Evolutionary conservation across 2,797 vertebrate species (phyloP), one percentile per base, ranked within the genome.

Genomic region (Myotis findleyi): DNA sequence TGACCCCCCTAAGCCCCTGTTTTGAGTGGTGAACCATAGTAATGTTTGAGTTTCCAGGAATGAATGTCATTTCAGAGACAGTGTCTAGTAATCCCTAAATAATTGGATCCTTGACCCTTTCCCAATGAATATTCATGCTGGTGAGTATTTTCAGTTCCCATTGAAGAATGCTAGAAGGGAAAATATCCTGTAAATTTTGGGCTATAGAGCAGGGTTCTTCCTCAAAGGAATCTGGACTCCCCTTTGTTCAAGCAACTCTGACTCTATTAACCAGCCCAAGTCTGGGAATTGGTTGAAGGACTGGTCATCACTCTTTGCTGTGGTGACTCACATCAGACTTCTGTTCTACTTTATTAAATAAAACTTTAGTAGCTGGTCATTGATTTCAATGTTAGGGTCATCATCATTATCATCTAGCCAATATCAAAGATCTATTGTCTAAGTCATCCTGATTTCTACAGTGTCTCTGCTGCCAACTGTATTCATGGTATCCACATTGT

Each of bases 11-110:
- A 53, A 87, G 5, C 10, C 27, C 41, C 41, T 82, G 3, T 81
- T 69, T 23, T 87, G 53, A 62, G 12, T 62, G 7, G 25, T 59
- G 11, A 71, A 51, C 55, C 14, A 88, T 23, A 64, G 16, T 71
- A 21, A 17, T 71, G 21, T 89, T 51, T 85, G 44, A 7, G 55
- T 87, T 53, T 87, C 47, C 10, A 89, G 81, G 47, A 89, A 85
- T 84, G 77, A 53, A 92, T 62, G 27, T 66, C 44, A 77, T 92
- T 92, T 79, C 55, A 20, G 44, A 92, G 64, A 38, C 30, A 66
- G 8, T 71, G 0, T 75, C 47, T 55, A 57, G 41, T 44, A 81
- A 75, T 87, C 27, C 38, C 41, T 69, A 16, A 57, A 90, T 53
- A 79, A 17, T 41, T 17, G 71, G 53, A 84, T 76, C 87, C 76